These are phyloP conservation scores for Protonemura montana DNA, from an alignment of 2,888 invertebrate genomes.

Conservation along the genomic window DNA sequence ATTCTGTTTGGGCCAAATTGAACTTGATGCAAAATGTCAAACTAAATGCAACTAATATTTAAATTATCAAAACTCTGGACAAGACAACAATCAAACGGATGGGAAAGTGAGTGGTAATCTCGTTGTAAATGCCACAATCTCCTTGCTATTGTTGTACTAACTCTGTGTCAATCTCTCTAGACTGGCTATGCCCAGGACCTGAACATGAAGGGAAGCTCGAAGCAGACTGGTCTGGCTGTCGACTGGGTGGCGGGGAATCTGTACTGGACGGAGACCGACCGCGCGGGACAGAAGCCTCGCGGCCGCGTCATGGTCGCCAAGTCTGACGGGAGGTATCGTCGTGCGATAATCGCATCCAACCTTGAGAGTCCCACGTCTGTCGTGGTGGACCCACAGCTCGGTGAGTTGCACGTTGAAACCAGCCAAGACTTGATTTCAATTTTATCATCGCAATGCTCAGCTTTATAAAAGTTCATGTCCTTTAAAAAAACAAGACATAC, in stretches of 20 bases:
- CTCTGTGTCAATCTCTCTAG: not conserved
- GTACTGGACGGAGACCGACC: conserved; percentile 90
- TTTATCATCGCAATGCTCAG: too few relatives aligned
- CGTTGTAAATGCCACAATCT: too few relatives aligned
- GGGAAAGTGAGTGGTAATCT: too few relatives aligned
- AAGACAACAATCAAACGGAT: too few relatives aligned
- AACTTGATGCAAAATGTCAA: too few relatives aligned
- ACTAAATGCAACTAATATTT: too few relatives aligned
- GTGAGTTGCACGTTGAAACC: conserved; percentile 57
- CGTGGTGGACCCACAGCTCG: conserved; percentile 84
- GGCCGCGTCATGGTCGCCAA: conserved; percentile 83
- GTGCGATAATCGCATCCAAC: conserved; percentile 79
- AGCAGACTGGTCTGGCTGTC: conserved; percentile 88
- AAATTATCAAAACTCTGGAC: too few relatives aligned
- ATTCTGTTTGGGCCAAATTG: too few relatives aligned
- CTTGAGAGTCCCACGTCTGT: conserved; percentile 89
- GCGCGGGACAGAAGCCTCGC: conserved; percentile 76
- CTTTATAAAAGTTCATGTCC: too few relatives aligned
- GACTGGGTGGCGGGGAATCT: conserved; percentile 95
- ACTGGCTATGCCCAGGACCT: conserved; percentile 84
- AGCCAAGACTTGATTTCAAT: too few relatives aligned
- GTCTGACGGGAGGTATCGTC: conserved; percentile 87
- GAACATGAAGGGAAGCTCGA: conserved; percentile 78
- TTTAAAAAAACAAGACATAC: too few relatives aligned
- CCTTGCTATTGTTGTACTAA: too few relatives aligned